Percentiles rank a stretch among this genome's conserved stretches.
These are phyloP conservation scores for Styela plicata DNA, from an alignment of 23 tunicate genomes.

Conservation along the genomic window DNA sequence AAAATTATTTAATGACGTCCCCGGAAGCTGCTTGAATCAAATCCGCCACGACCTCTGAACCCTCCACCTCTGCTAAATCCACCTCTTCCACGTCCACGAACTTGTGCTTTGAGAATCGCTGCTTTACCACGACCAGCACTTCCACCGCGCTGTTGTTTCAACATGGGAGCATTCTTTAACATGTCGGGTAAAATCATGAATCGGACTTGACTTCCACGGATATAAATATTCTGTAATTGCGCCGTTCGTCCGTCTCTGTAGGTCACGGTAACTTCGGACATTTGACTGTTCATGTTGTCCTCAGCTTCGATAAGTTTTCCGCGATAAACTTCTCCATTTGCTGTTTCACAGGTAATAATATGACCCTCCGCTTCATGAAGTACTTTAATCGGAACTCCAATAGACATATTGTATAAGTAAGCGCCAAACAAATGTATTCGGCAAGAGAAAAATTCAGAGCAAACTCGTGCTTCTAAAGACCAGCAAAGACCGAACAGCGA, in stretches of 20 bases:
- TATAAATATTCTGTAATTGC: constrained; percentile 82
- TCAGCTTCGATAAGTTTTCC: constrained; percentile 98
- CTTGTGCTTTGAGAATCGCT: constrained; percentile 85
- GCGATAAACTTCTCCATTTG: constrained; percentile 93
- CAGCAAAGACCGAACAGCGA: too few relatives aligned
- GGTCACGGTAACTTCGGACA: constrained; percentile 87
- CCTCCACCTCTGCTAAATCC: constrained; percentile 7
- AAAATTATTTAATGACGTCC: constrained; percentile 20
- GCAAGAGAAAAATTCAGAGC: constrained; percentile 18
- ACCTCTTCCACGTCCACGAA: constrained; percentile 25
- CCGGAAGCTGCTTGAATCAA: constrained; percentile 15
- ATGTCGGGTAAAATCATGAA: constrained; percentile 95
- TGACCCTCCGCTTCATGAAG: constrained; percentile 99
- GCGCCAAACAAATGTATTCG: constrained; percentile 4
- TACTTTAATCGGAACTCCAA: constrained; percentile 97
- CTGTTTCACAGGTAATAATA: constrained; percentile 90
- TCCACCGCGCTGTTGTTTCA: constrained; percentile 71
- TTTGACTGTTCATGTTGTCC: constrained; percentile 98
- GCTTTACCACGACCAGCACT: constrained; percentile 85
- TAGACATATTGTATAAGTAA: constrained; percentile 50
- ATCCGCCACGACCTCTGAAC: constrained; percentile 20
- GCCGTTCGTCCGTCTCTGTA: constrained; percentile 92
- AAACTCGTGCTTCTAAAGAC: too few relatives aligned
- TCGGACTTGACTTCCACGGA: constrained; percentile 89
- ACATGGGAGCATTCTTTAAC: constrained; percentile 96